Percentiles rank a stretch among this genome's conserved stretches.
Evolutionary conservation across 2,797 vertebrate genomes (phyloP).

Genomic region (Lacerta viridis): DNA sequence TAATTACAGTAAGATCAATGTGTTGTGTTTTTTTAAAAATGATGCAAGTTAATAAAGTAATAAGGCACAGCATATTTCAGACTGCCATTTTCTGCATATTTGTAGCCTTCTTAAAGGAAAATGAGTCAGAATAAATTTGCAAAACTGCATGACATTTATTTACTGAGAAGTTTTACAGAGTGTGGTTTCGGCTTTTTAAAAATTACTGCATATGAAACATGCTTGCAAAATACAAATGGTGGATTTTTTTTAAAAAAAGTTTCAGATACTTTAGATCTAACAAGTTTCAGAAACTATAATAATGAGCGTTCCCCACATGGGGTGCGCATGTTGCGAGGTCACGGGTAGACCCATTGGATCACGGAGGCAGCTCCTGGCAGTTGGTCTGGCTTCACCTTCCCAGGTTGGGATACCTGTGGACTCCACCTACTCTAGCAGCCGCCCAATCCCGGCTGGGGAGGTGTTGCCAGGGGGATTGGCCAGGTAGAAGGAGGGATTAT

Average conservation of each 20-base stretch:
- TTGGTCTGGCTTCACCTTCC: too few relatives aligned
- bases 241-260: background rate
- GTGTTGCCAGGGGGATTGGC: too few relatives aligned
- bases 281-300: conserved; percentile 9
- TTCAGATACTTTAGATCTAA: background rate
- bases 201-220: conserved; percentile 17
- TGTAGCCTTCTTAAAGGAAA: conserved; percentile 36
- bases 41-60: conserved; percentile 46
- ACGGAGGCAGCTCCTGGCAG: too few relatives aligned
- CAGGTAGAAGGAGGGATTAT: too few relatives aligned
- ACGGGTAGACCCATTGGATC: too few relatives aligned
- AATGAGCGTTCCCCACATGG: too few relatives aligned
- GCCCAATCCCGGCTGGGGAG: too few relatives aligned
- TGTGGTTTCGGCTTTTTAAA: conserved; percentile 40
- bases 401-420: too few relatives aligned
- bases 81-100: conserved; percentile 33
- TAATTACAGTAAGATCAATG: conserved; percentile 58
- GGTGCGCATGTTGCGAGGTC: too few relatives aligned
- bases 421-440: too few relatives aligned
- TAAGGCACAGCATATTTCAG: conserved; percentile 39
- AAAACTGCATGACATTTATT: conserved; percentile 47
- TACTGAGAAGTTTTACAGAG: conserved; percentile 52
- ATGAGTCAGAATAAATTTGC: conserved; percentile 57
- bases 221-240: conserved; percentile 19
- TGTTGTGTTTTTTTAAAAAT: conserved; percentile 51